phyloP scores from a whole-genome alignment of 2,888 invertebrate species.

The Pheosia tremula region DNA sequence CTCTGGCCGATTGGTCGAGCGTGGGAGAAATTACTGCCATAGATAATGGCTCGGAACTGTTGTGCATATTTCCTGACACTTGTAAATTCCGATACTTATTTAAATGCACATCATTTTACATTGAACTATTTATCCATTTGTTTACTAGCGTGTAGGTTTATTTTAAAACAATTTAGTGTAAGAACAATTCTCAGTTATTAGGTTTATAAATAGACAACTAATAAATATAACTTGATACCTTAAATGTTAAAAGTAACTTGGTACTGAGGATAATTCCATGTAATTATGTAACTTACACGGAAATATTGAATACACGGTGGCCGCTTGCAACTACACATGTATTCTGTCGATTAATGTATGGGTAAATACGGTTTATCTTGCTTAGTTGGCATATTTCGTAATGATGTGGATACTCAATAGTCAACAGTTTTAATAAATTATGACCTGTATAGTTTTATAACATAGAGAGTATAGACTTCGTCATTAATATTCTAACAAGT shows the following conservation, averaged over 20 bases:
- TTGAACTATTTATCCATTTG: neutral
- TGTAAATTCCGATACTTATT: constrained; percentile 2
- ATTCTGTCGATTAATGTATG: neutral
- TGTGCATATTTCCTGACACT: constrained; percentile 23
- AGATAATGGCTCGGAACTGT: constrained; percentile 38
- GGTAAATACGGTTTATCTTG: neutral
- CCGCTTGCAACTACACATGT: neutral
- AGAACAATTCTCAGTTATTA: too few relatives aligned
- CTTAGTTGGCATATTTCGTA: neutral
- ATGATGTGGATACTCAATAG: neutral
- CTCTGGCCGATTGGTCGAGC: constrained; percentile 50
- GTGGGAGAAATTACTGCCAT: constrained; percentile 54
- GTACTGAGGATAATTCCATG: too few relatives aligned
- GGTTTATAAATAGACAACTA: too few relatives aligned
- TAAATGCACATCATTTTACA: neutral
- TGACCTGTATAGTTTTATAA: too few relatives aligned
- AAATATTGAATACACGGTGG: too few relatives aligned
- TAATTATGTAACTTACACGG: neutral
- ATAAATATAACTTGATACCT: too few relatives aligned
- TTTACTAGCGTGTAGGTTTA: neutral
- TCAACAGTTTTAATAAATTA: too few relatives aligned
- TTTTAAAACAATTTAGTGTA: neutral
- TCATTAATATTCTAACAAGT: too few relatives aligned
- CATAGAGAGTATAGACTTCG: too few relatives aligned
- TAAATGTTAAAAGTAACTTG: too few relatives aligned